Percentiles rank a stretch among this genome's conserved stretches.
Conservation (phyloP, 2,113 vertebrate species). For the Sinocyclocheilus anophthalmus region DNA sequence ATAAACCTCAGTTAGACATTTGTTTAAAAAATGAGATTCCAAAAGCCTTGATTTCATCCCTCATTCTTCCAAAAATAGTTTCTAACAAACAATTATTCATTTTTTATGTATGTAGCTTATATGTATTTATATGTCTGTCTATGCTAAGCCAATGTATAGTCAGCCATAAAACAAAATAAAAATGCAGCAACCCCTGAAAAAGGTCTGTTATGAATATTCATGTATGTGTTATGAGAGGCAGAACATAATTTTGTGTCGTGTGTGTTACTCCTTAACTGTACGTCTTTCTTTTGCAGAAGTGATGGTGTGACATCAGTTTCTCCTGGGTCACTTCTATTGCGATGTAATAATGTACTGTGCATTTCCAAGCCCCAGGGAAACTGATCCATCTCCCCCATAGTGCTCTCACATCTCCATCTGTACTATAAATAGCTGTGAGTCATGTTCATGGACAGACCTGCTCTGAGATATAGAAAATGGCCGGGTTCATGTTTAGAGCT, state of each 20-base stretch:
- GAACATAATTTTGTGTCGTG: neutral
- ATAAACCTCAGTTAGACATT: neutral
- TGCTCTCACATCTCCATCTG: constrained; percentile 27
- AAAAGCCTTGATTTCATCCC: neutral
- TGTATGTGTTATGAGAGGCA: neutral
- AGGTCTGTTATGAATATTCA: neutral
- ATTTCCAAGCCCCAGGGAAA: constrained; percentile 40
- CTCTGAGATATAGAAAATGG: constrained; percentile 38
- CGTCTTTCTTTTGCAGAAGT: neutral
- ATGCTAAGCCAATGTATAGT: neutral
- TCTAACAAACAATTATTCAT: neutral
- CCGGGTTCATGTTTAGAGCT: constrained; percentile 42
- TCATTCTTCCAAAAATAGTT: neutral
- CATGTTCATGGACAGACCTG: constrained; percentile 35
- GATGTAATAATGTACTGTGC: constrained; percentile 34
- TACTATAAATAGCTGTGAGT: constrained; percentile 59
- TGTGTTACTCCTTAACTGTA: neutral
- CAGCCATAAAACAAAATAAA: neutral
- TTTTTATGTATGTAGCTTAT: neutral
- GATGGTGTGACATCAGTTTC: constrained; percentile 30
- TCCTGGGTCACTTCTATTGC: constrained; percentile 17
- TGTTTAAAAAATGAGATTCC: neutral
- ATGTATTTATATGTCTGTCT: neutral
- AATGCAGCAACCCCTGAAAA: neutral
- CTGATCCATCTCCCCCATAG: constrained; percentile 47